Percentiles rank a stretch among this genome's conserved stretches.
phyloP scores from a whole-genome alignment of 1,140 invertebrate species.

The Drosophila parabipectinata region DNA sequence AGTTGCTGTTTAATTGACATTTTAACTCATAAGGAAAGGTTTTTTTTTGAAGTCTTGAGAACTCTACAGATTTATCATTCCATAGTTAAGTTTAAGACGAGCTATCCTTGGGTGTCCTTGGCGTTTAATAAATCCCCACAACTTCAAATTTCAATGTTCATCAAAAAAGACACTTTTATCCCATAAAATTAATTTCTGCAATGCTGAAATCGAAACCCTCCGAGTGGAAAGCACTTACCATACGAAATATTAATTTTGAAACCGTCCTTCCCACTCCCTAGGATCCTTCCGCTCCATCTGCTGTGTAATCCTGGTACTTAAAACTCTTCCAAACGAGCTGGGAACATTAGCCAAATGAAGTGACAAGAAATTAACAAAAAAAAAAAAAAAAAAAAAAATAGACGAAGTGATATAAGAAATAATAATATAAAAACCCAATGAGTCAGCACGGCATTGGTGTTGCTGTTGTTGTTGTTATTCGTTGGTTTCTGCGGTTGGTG shows the following conservation, averaged over 20 bases:
- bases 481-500: conserved; percentile 1
- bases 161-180: conserved; percentile 19
- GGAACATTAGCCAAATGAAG: conserved; percentile 65
- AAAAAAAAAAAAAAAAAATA: conserved; percentile 9
- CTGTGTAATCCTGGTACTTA: conserved; percentile 51
- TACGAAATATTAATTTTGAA: conserved; percentile 57
- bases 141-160: conserved; percentile 12
- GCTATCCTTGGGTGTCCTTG: not conserved
- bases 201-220: conserved; percentile 37
- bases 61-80: too few species aligned
- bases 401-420: conserved; percentile 43
- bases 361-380: conserved; percentile 56
- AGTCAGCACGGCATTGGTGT: conserved; percentile 32
- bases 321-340: conserved; percentile 38
- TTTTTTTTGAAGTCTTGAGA: too few species aligned
- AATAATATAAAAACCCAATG: conserved; percentile 49
- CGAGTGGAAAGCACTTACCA: conserved; percentile 55
- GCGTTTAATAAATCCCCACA: not conserved
- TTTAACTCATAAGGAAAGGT: too few species aligned
- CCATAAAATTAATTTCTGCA: conserved; percentile 20
- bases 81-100: too few species aligned
- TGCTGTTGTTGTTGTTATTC: conserved; percentile 12
- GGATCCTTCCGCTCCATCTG: conserved; percentile 47
- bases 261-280: not conserved
- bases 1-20: too few species aligned